Evolutionary conservation across 1,140 invertebrate genomes (phyloP), one percentile per base, ranked within the genome.

Genomic region (Zaprionus tsacasi): DNA sequence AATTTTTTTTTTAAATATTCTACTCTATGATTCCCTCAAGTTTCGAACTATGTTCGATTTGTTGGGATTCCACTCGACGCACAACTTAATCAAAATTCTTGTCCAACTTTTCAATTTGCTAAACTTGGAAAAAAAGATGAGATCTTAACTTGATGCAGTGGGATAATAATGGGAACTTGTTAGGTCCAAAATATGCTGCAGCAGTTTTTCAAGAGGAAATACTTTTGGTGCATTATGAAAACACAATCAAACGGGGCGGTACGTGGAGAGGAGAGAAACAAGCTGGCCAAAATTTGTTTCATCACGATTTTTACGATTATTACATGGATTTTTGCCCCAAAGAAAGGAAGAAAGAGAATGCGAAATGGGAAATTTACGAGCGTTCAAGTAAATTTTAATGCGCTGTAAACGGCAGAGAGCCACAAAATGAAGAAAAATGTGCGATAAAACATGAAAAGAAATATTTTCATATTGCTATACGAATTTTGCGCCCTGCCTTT

Each of bases 381-480:
- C 79, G 60, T 65, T 72, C 40, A 79, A 79, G 77, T 76, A 81
- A 81, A 79, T 76, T 80, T 81, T 81, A 81, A 81, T 81, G 68
- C 56, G 76, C 76, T 63, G 76, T 80, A 81, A 79, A 79, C 79
- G 75, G 58, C 61, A 79, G 73, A 73, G 73, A 71, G 6, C 69
- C 60, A 50, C 48, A 73, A 60, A 80, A 80, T 74, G 75, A 80
- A 80, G 76, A 80, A 78, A 78, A 75, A 80, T 80, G 76, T 78
- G 67, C 78, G 50, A 76, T 79, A 81, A 81, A 81, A 76, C 79
- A 71, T 79, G 68, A 81, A 81, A 81, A 71, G 72, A 69, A 79
- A 76, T 67, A 67, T 68, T 67, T 76, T 71, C 40, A 52, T 77
- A 38, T 38, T 57, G 50, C 30, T 27, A 52, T 63, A 61, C 56